These are phyloP conservation scores for Rhogogaster chlorosoma DNA, from an alignment of 2,888 invertebrate species.

Conservation along the genomic window DNA sequence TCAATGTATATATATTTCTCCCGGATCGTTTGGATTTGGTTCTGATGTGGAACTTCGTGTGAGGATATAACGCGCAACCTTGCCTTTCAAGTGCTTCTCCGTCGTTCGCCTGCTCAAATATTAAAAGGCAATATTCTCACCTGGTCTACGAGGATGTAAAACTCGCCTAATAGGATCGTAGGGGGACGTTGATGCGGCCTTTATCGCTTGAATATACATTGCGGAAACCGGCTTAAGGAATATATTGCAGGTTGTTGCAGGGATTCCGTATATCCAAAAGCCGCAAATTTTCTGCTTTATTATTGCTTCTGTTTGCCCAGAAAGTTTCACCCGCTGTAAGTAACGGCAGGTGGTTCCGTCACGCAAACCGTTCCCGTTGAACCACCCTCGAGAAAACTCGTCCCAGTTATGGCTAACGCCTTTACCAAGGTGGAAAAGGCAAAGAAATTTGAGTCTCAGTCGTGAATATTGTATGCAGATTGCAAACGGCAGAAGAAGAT, in stretches of 20 bases:
- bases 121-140: slow-evolving; percentile 60
- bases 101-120: slow-evolving; percentile 55
- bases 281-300: background rate
- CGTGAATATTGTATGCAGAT: slow-evolving; percentile 44
- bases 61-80: background rate
- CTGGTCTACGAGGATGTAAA: slow-evolving; percentile 45
- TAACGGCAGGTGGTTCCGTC: slow-evolving; percentile 27
- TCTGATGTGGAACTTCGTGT: background rate
- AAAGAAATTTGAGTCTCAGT: slow-evolving; percentile 24
- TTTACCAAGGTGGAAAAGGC: background rate
- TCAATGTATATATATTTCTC: slow-evolving; percentile 32
- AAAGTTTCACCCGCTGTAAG: background rate
- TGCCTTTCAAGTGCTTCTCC: slow-evolving; percentile 26
- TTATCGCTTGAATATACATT: slow-evolving; percentile 35
- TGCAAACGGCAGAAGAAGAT: background rate
- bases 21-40: slow-evolving; percentile 24
- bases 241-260: slow-evolving; percentile 23
- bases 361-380: slow-evolving; percentile 24
- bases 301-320: background rate
- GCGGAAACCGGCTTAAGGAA: slow-evolving; percentile 4
- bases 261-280: slow-evolving; percentile 15
- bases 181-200: slow-evolving; percentile 43
- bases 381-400: slow-evolving; percentile 26
- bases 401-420: background rate
- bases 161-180: slow-evolving; percentile 44